Conservation (phyloP, 2,888 invertebrate species). For the Latheticus oryzae region DNA sequence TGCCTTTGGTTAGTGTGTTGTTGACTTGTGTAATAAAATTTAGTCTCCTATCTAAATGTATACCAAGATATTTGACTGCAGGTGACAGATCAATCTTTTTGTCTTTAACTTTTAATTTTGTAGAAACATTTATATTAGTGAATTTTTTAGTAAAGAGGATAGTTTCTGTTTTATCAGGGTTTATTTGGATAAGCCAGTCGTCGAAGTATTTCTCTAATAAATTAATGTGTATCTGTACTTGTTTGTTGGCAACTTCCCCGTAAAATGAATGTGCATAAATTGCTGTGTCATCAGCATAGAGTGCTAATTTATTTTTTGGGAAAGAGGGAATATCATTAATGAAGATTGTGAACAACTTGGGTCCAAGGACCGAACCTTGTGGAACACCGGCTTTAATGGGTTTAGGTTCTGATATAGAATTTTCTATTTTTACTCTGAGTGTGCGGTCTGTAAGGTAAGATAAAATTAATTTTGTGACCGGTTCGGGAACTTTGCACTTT, state of each 20-base stretch:
- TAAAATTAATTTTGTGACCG: no score
- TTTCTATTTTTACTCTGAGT: background rate
- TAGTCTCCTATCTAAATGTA: slow-evolving; percentile 26
- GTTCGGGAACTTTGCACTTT: slow-evolving; percentile 45
- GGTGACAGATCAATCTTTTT: background rate
- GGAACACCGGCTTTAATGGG: slow-evolving; percentile 35
- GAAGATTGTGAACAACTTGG: slow-evolving; percentile 36
- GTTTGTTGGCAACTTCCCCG: slow-evolving; percentile 22
- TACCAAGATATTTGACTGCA: slow-evolving; percentile 41
- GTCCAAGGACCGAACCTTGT: slow-evolving; percentile 37
- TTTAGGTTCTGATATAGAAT: background rate
- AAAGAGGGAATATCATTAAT: slow-evolving; percentile 36
- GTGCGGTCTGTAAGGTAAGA: slow-evolving; percentile 1
- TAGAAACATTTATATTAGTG: slow-evolving; percentile 20
- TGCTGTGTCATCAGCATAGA: no score
- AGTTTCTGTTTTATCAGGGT: slow-evolving; percentile 39
- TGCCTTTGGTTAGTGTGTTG: slow-evolving; percentile 20
- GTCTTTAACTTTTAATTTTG: slow-evolving; percentile 25
- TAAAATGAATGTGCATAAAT: slow-evolving; percentile 36
- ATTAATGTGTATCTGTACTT: slow-evolving; percentile 35
- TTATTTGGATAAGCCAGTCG: slow-evolving; percentile 40
- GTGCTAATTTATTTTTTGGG: background rate
- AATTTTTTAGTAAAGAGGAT: slow-evolving; percentile 12
- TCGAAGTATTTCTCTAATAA: slow-evolving; percentile 27
- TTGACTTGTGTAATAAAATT: slow-evolving; percentile 37